Conservation (phyloP, 2,113 vertebrate genomes). For the Gadus macrocephalus region DNA sequence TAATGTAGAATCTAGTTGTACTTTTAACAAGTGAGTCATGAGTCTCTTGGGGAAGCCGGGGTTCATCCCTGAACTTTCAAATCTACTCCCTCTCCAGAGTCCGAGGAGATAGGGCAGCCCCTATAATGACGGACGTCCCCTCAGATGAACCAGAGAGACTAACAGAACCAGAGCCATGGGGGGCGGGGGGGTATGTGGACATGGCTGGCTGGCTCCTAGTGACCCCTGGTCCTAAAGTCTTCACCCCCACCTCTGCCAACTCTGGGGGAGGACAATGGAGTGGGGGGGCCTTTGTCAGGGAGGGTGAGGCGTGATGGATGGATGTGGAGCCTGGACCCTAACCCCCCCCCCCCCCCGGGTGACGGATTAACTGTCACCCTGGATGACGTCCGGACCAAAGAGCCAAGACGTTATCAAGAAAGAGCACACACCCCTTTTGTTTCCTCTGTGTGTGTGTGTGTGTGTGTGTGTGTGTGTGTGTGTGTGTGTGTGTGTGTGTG, state of each 20-base stretch:
- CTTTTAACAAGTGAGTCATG: too few relatives aligned
- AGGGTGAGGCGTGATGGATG: constrained; percentile 15
- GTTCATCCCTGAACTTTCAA: too few relatives aligned
- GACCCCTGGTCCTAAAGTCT: constrained; percentile 55
- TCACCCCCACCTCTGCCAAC: constrained; percentile 42
- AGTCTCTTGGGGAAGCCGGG: too few relatives aligned
- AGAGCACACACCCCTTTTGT: too few relatives aligned
- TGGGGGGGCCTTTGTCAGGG: constrained; percentile 20
- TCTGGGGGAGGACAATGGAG: background rate
- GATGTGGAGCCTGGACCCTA: background rate
- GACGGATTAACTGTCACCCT: background rate
- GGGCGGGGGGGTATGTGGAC: constrained; percentile 51
- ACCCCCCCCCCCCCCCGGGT: background rate
- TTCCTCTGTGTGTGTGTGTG: too few relatives aligned
- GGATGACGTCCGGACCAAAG: background rate
- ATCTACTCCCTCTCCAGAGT: too few relatives aligned
- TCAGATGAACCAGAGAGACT: constrained; percentile 21
- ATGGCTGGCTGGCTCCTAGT: constrained; percentile 43
- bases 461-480: too few relatives aligned
- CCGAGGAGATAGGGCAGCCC: constrained; percentile 5
- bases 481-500: too few relatives aligned
- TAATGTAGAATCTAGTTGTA: too few relatives aligned
- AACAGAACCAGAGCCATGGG: constrained; percentile 39
- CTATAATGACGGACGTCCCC: background rate
- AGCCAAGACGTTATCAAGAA: too few relatives aligned